Base-by-base conservation (phyloP, 2,797 vertebrate species). In the Rhinoraja longicauda region DNA sequence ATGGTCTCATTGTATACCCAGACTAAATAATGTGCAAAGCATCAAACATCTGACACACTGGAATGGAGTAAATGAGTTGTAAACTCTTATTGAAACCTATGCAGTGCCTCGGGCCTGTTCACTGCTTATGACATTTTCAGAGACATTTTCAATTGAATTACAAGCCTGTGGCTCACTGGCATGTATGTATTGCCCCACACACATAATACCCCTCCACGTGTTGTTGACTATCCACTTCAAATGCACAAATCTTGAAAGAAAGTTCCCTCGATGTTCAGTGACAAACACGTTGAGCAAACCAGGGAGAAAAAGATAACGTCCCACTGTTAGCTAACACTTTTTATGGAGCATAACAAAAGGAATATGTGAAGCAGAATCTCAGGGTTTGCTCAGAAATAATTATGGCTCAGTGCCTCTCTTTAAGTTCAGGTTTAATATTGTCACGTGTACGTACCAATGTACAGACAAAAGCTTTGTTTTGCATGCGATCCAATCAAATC, bases 21-120 rank as follows among this genome's bases (percentile, higher is more conserved):
- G 59, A 67, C 84, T 88, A 67, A n/a, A 21, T 64, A 19, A 64
- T 88, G 36, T 67, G 67, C 67, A 36, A 32, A 88, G 19, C 88
- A 88, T 88, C 62, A 88, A 67, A 36, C 84, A 88, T 67, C 84
- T 88, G 84, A 26, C n/a, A 36, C 53, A 86, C 59, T 0, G 82
- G 59, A 64, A 64, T 36, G 29, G 88, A 88, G 15, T 67, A 67
- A 67, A 21, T 88, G 17, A 67, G n/a, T 32, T 64, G n/a, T 32
- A 36, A 7, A 64, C 21, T 88, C 59, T 59, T 88, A 36, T 0
- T 88, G 84, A 17, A 62, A 88, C 36, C 36, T 36, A 32, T 21
- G 67, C n/a, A 36, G 17, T 67, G 59, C 84, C 84, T 67, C n/a
- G 21, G n/a, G 84, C n/a, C 67, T 17, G 21, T 32, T 86, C 82